Base-by-base conservation (phyloP, 2,113 vertebrate species). In the Actinemys pallida region DNA sequence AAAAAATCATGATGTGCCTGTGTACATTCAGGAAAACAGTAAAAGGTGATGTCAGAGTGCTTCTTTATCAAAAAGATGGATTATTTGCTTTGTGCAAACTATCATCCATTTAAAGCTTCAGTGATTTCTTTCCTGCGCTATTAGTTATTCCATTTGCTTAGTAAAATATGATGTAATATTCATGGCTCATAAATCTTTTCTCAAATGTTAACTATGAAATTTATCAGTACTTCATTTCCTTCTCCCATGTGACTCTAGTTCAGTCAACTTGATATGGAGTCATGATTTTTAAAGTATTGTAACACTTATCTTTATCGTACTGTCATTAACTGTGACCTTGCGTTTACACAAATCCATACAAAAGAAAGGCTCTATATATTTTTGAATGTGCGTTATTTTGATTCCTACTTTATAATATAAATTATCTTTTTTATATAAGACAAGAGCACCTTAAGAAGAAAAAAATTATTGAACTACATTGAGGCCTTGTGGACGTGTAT, bases 111-210 rank as follows among this genome's bases (percentile, higher is more conserved):
- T 86, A 94, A 94, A 92, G 91, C 57, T 89, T 81, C 87, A 89
- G 42, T 84, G 45, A 39, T 90, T 97, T 94, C 88, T 85, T 47
- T 94, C 31, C 24, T 54, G 47, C n/a, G 10, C 47, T 93, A 83
- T 81, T 92, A 91, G 27, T 94, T 96, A 95, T 95, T 96, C n/a
- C 76, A 89, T 95, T 97, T 98, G 78, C 75, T 97, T 93, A 95
- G 78, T 89, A 96, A 97, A 97, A 95, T 95, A 79, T 69, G 89
- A 14, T 88, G 19, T 42, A 93, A 95, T 93, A 92, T 96, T 94
- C 59, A 97, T 53, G 89, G 42, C 9, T 93, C 85, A 90, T 95
- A 96, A 90, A 96, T 96, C 0, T 10, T 90, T 96, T 90, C 89
- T 92, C 45, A 92, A 92, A 93, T 14, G 50, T 24, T 86, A 91